These are phyloP conservation scores for Meiosimyza platycephala DNA, from an alignment of 2,888 invertebrate genomes.

Conservation along the genomic window DNA sequence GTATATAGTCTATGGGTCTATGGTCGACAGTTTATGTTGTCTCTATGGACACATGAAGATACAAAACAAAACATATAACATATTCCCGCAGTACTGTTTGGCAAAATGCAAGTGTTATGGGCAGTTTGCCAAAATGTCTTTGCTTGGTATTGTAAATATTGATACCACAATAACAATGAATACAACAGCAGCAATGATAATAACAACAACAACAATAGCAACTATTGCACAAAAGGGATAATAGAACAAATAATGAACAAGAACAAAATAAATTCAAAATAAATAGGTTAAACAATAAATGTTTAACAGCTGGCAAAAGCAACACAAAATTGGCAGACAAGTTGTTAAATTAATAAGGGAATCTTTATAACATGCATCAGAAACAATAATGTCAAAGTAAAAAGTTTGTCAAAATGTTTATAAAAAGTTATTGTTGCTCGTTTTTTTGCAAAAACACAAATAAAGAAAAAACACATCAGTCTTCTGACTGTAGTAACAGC, in stretches of 20 bases:
- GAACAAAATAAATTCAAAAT: background rate
- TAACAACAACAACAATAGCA: constrained; percentile 6
- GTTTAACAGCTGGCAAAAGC: background rate
- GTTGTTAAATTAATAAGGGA: background rate
- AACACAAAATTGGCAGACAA: background rate
- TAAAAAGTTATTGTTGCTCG: no score
- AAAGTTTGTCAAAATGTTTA: no score
- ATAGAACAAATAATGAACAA: background rate
- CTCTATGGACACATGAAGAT: no score
- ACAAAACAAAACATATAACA: no score
- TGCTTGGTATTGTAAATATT: constrained; percentile 5
- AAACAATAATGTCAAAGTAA: no score
- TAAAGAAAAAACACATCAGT: no score
- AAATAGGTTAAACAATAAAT: constrained; percentile 13
- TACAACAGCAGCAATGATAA: background rate
- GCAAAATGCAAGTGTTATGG: background rate
- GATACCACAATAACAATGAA: constrained; percentile 4
- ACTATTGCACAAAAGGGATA: background rate
- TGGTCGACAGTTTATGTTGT: no score
- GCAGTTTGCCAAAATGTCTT: constrained; percentile 25
- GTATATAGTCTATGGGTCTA: background rate
- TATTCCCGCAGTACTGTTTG: no score
- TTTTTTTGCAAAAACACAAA: no score
- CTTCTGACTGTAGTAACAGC: no score
- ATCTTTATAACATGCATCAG: no score